phyloP scores from a whole-genome alignment of 2,888 invertebrate genomes.

The Leucania comma region DNA sequence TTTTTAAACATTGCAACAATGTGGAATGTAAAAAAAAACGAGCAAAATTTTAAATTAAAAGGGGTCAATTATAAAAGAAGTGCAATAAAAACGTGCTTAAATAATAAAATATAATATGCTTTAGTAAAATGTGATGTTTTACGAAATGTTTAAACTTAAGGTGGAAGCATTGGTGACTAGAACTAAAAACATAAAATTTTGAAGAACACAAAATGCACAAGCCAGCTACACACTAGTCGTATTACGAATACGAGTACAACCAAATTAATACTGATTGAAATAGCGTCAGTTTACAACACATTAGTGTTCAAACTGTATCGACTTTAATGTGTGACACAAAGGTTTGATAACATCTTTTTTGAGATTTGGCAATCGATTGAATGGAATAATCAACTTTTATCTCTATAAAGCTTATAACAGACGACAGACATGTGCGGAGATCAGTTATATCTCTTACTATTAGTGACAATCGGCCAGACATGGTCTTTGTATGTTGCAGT shows the following conservation, averaged over 20 bases:
- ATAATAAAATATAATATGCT: constrained; percentile 61
- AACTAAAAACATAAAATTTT: constrained; percentile 75
- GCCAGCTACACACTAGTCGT: constrained; percentile 55
- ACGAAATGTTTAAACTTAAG: constrained; percentile 63
- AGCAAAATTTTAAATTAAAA: constrained; percentile 64
- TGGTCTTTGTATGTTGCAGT: too few species aligned
- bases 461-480: too few species aligned
- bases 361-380: constrained; percentile 1
- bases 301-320: constrained; percentile 31
- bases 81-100: constrained; percentile 76
- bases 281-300: constrained; percentile 47
- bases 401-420: background rate
- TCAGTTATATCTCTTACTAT: too few species aligned
- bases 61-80: constrained; percentile 66
- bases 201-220: constrained; percentile 68
- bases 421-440: background rate
- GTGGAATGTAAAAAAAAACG: constrained; percentile 80
- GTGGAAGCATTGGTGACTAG: constrained; percentile 87
- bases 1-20: constrained; percentile 79
- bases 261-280: constrained; percentile 59
- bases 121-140: constrained; percentile 79
- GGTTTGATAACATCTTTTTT: constrained; percentile 5
- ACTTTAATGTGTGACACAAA: constrained; percentile 2
- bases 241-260: constrained; percentile 31
- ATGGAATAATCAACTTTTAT: background rate